Evolutionary conservation across 1,140 invertebrate species (phyloP).

Genomic region (Lepidotrigona ventralis): DNA sequence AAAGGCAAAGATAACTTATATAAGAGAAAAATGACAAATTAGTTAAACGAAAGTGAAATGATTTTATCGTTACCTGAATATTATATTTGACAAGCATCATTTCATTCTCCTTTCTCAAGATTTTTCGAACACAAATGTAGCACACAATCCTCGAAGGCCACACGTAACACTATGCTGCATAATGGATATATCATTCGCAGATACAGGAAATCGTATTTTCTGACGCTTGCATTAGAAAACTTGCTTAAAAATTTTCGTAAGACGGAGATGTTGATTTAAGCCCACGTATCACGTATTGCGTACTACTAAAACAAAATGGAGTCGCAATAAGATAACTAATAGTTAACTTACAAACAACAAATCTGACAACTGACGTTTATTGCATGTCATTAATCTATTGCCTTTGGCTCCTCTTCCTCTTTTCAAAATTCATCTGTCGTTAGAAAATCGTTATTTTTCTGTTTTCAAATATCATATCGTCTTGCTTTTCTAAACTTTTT

Average conservation of each 20-base stretch:
- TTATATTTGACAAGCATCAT: not conserved
- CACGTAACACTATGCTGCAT: not conserved
- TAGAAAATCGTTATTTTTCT: conserved; percentile 3
- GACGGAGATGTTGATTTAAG: not conserved
- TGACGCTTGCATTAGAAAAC: not conserved
- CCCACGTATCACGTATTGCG: not conserved
- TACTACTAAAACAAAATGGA: conserved; percentile 14
- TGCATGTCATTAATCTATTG: conserved; percentile 12
- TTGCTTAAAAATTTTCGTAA: not conserved
- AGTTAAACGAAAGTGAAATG: not conserved
- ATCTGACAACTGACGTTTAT: conserved; percentile 34
- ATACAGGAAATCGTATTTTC: not conserved
- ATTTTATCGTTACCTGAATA: not conserved
- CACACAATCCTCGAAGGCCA: not conserved
- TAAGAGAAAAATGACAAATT: not conserved
- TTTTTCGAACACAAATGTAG: not conserved
- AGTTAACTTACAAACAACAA: conserved; percentile 13
- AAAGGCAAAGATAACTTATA: not conserved
- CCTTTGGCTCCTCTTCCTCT: not conserved
- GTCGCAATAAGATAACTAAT: conserved; percentile 10
- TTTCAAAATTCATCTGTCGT: conserved; percentile 8
- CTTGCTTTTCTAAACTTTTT: not conserved
- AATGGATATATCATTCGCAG: not conserved
- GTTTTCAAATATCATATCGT: not conserved
- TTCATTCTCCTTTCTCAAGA: not conserved